Base-by-base conservation (phyloP, 2,888 invertebrate species). In the Phorcus lineatus region DNA sequence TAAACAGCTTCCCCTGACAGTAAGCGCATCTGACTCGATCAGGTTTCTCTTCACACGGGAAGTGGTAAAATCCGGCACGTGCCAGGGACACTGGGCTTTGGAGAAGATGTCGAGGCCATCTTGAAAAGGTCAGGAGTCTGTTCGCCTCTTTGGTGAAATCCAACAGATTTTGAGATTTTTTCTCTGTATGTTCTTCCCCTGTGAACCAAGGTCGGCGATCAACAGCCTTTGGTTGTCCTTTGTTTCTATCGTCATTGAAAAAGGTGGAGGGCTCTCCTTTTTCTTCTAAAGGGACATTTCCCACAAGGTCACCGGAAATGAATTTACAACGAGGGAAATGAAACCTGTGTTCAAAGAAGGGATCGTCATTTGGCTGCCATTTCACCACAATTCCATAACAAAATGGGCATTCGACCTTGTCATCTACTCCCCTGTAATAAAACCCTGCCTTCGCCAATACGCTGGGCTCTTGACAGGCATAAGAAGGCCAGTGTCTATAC, bases 271-370 rank as follows among this genome's bases (percentile, higher is more conserved):
- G 1, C 47, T 13, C 47, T 11, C 11, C 9, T 47, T 47, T 36
- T 2, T 36, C 47, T 1, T 47, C 47, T 47, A 47, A 47, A 6
- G 53, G 54, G 28, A 55, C 76, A 55, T 53, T 76, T 22, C 31
- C 76, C n/a, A 16, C 24, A 55, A n/a, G 16, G 28, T 76, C 16
- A n/a, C 55, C 76, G 7, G 9, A 31, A 17, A 78, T 28, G 66
- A 78, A 78, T n/a, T n/a, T 19, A 67, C 78, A 78, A 52, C 28
- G 9, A 3, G 67, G 78, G 31, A 67, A 78, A 52, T 67, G 52
- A 2, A 9, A n/a, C 11, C 67, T 24, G 78, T 78, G 78, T 24
- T 78, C 78, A 17, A 24, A 16, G 2, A 78, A 2, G 1, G 78
- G 78, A 7, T 67, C 53, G 24, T 78, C 78, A 16, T 9, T 52